phyloP scores from a whole-genome alignment of 2,888 invertebrate species.

The Pseudococcus jackbeardsleyi region DNA sequence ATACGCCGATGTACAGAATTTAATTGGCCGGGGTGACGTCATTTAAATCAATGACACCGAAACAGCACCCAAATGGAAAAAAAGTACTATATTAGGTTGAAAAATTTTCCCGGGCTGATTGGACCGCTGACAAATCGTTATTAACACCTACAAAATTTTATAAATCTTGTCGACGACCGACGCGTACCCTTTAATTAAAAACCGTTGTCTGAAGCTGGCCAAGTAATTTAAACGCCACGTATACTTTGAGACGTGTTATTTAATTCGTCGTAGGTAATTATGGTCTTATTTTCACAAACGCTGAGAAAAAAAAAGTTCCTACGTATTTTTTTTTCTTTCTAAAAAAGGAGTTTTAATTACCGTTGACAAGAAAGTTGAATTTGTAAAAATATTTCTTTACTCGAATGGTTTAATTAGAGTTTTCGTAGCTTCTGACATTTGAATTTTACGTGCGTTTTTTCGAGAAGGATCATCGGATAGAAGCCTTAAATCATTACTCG shows the following conservation, averaged over 20 bases:
- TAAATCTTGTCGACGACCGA: slow-evolving; percentile 12
- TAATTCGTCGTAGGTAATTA: not conserved
- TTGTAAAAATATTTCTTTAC: not conserved
- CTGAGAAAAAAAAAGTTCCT: not conserved
- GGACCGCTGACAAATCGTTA: not conserved
- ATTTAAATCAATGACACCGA: not conserved
- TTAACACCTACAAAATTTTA: slow-evolving; percentile 22
- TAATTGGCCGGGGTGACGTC: not conserved
- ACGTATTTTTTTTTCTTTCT: not conserved
- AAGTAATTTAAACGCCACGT: slow-evolving; percentile 5
- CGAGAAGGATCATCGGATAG: too few relatives aligned
- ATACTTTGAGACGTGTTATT: slow-evolving; percentile 1
- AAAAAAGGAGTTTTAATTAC: not conserved
- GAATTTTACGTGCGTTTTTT: too few relatives aligned
- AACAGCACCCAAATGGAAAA: not conserved
- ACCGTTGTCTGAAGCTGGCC: not conserved
- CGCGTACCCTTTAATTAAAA: not conserved
- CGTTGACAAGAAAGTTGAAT: slow-evolving; percentile 7
- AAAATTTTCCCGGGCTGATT: not conserved
- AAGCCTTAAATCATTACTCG: too few relatives aligned
- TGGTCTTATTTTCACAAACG: not conserved
- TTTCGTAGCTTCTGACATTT: not conserved
- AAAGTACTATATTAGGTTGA: not conserved
- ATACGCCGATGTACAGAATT: not conserved
- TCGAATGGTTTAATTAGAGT: not conserved